Evolutionary conservation across 2,797 vertebrate genomes (phyloP).

Genomic region (Myotis daubentonii): DNA sequence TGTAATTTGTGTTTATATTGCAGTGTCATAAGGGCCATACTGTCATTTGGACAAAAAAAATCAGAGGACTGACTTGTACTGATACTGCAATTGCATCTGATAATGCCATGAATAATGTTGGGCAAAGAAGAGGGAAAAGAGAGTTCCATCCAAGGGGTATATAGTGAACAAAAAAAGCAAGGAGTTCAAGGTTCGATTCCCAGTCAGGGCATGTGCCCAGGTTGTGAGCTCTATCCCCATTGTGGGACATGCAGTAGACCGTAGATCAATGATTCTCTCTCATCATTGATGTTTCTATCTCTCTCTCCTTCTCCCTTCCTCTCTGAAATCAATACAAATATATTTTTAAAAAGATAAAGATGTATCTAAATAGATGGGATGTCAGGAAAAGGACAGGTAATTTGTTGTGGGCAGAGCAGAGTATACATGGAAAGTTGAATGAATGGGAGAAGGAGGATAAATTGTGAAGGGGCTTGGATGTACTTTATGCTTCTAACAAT

Average conservation of each 20-base stretch:
- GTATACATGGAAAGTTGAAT: background rate
- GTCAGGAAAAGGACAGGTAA: background rate
- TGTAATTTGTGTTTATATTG: background rate
- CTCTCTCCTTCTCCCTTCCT: no score
- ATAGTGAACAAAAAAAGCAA: background rate
- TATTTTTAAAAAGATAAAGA: background rate
- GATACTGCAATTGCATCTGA: background rate
- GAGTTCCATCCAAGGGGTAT: background rate
- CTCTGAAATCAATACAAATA: no score
- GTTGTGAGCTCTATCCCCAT: no score
- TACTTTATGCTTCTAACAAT: background rate
- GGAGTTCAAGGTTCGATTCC: no score
- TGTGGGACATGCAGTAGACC: no score
- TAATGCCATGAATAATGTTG: background rate
- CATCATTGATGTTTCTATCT: no score
- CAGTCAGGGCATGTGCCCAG: no score
- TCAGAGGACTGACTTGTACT: background rate
- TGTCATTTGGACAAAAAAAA: background rate
- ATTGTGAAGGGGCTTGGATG: background rate
- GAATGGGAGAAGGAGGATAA: background rate
- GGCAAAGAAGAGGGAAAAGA: background rate
- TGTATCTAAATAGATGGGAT: background rate
- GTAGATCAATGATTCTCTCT: no score
- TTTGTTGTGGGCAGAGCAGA: background rate
- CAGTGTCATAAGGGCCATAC: background rate